Base-by-base conservation (phyloP, 1,140 invertebrate genomes). In the Hyles euphorbiae region DNA sequence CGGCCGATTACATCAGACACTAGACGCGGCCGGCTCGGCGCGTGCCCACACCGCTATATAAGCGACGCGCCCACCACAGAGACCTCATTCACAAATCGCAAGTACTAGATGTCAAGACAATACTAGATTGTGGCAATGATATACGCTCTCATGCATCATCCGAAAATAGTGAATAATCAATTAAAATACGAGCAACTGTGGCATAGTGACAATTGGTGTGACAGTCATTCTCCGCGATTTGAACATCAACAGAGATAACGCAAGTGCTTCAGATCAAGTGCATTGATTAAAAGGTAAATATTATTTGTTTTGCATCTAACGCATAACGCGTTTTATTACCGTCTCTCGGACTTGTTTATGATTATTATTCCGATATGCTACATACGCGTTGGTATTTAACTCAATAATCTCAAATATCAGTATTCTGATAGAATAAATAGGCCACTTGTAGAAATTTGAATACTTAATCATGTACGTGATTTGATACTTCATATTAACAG, bases 141-240 rank as follows among this genome's bases (percentile, higher is more conserved):
- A 77, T 78, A 78, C 83, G 78, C 78, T 81, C 78, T 72, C 83
- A 85, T 88, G 83, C 66, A 82, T 83, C 65, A 78, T 70, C 62
- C 67, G 74, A 66, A 76, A 67, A 70, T 65, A 61, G 59, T 78
- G 61, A 74, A 74, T 72, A 79, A 63, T 68, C 69, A 78, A 66
- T 66, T 67, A 36, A 69, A 81, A 68, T 77, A 77, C 81, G 76
- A 83, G 78, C 81, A 84, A 78, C 82, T 81, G 83, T 88, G 85
- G 85, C 69, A 81, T 63, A 86, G 85, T 88, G 85, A 88, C 74
- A 85, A 88, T 68, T 83, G 71, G 72, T 85, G 85, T 80, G 81
- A 88, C 57, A 80, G 82, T 72, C 78, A 85, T 81, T 85, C 83
- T 43, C 85, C 85, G 56, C 71, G 73, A 67, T 88, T 86, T 64